phyloP scores from a whole-genome alignment of 2,888 invertebrate genomes.

The Heteromyza rotundicornis region DNA sequence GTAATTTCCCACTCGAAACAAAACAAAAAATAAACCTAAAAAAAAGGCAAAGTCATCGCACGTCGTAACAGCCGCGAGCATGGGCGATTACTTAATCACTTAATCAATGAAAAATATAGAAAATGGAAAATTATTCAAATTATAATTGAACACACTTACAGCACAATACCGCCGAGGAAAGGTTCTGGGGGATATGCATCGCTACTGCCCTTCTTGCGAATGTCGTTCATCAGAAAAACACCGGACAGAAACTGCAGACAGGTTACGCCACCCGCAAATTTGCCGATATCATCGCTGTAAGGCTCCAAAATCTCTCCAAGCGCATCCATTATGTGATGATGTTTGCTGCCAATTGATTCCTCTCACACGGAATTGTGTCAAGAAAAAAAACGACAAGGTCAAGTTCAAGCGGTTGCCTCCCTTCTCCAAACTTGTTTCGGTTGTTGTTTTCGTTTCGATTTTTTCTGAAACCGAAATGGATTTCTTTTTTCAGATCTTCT shows the following conservation, averaged over 20 bases:
- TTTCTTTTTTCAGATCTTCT: not conserved
- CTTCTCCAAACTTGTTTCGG: not conserved
- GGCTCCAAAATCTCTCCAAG: slow-evolving; percentile 53
- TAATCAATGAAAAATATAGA: not conserved
- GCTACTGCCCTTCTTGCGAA: slow-evolving; percentile 73
- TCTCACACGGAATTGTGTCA: not conserved
- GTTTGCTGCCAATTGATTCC: not conserved
- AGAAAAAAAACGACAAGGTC: not conserved
- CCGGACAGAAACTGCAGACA: slow-evolving; percentile 85
- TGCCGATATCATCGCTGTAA: slow-evolving; percentile 62
- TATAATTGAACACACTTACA: slow-evolving; percentile 67
- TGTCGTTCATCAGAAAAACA: slow-evolving; percentile 75
- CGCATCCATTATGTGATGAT: slow-evolving; percentile 49
- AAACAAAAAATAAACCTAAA: too few relatives aligned
- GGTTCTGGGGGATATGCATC: slow-evolving; percentile 72
- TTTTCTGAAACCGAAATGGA: not conserved
- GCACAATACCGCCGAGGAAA: slow-evolving; percentile 77
- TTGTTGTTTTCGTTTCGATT: not conserved
- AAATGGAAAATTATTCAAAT: not conserved
- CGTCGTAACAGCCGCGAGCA: too few relatives aligned
- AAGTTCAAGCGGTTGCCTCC: slow-evolving; percentile 3
- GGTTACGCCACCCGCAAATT: slow-evolving; percentile 76
- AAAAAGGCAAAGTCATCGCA: slow-evolving; percentile 15
- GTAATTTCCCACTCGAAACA: too few relatives aligned
- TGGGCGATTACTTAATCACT: too few relatives aligned